Conservation (phyloP, 2,113 vertebrate species). For the Leptobrachium leishanense region DNA sequence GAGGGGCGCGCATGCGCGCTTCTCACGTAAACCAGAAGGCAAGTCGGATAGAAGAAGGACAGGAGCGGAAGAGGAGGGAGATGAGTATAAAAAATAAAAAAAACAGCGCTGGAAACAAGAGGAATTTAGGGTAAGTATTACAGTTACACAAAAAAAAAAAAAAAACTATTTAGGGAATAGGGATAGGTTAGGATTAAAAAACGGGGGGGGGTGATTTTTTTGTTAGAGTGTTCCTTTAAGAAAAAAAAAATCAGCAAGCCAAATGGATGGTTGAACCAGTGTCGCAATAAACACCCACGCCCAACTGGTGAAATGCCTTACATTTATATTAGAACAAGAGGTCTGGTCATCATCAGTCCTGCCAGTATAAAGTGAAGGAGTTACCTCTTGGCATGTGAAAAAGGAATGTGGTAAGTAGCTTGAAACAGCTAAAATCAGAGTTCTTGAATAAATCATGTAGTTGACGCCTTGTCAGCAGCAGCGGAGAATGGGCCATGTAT, state of each 20-base stretch:
- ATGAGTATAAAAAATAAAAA: too few relatives aligned
- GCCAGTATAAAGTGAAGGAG: constrained; percentile 35
- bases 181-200: too few relatives aligned
- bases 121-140: too few relatives aligned
- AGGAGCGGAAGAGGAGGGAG: too few relatives aligned
- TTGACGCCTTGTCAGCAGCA: background rate
- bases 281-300: constrained; percentile 33
- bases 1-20: too few relatives aligned
- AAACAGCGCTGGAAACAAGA: too few relatives aligned
- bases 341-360: constrained; percentile 33
- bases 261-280: constrained; percentile 24
- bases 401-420: constrained; percentile 37
- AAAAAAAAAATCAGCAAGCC: constrained; percentile 8
- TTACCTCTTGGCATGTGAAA: constrained; percentile 27
- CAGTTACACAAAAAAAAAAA: too few relatives aligned
- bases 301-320: constrained; percentile 31
- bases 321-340: constrained; percentile 33
- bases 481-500: constrained; percentile 14
- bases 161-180: too few relatives aligned
- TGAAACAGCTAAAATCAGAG: constrained; percentile 27
- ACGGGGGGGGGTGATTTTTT: too few relatives aligned
- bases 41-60: too few relatives aligned
- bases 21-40: too few relatives aligned
- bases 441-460: constrained; percentile 27
- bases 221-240: too few relatives aligned